Evolutionary conservation across 2,113 vertebrate species (phyloP), one percentile per base, ranked within the genome.

Genomic region (Peromyscus californicus): DNA sequence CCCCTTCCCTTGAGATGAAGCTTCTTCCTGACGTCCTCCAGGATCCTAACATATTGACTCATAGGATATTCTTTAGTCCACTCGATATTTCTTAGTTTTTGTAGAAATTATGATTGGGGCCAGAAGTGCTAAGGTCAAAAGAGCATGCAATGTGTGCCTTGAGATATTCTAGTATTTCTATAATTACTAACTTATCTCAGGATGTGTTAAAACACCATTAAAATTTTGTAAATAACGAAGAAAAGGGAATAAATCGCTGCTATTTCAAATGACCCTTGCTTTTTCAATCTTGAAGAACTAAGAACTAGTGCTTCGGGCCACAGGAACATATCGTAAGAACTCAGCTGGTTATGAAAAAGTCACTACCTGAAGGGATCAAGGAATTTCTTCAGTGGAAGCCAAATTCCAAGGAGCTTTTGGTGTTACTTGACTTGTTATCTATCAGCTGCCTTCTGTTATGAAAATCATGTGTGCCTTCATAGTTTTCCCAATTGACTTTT

Each of bases 201-300:
- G 36, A 92, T 76, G 21, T 63, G 13, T 83, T 33, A 67, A 80
- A 54, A 88, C 69, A 21, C 11, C 51, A 82, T 84, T 42, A 89
- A 61, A 90, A 88, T 83, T 51, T 70, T 85, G 26, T 82, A 95
- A 93, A 80, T 51, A 79, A 31, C 26, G 75, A 91, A 93, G 31
- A 65, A 11, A 85, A 94, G 19, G 57, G 11, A 63, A 93, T 51
- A 63, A 85, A 83, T 74, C 45, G 6, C 16, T 72, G 1, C 16
- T 90, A 31, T 76, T 97, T 97, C 39, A 31, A 96, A 54, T 45
- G 61, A 4, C 51, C 4, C 8, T 36, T 11, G 90, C 12, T 96
- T 89, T 59, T 15, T 87, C 69, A 76, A 7, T 92, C 36, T 88
- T 48, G 15, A 74, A 91, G 24, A 24, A 78, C 42, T 19, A n/a